Percentiles rank a stretch among this genome's conserved stretches.
phyloP scores from a whole-genome alignment of 64 coral and sea anemone genomes.

The Cladopsammia gracilis region DNA sequence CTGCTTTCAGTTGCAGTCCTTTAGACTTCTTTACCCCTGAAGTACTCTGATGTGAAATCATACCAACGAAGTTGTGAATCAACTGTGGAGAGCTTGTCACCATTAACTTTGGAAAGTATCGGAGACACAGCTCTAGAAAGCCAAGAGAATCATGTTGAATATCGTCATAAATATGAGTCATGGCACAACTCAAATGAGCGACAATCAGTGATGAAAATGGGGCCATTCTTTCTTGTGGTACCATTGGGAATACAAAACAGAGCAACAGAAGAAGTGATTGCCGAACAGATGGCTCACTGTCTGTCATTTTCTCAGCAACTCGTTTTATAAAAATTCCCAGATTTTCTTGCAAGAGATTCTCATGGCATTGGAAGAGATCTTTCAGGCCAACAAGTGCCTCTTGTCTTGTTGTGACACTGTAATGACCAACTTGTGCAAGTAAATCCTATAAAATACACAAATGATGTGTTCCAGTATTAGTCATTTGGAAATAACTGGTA shows the following conservation, averaged over 20 bases:
- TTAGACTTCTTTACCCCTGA: conserved; percentile 26
- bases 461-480: background rate
- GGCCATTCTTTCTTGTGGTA: conserved; percentile 73
- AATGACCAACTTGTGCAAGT: conserved; percentile 79
- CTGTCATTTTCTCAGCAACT: conserved; percentile 78
- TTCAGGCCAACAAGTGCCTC: conserved; percentile 87
- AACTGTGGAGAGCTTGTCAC: conserved; percentile 68
- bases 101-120: conserved; percentile 78
- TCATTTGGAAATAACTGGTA: background rate
- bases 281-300: conserved; percentile 81
- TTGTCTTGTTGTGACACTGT: conserved; percentile 78
- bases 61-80: conserved; percentile 77
- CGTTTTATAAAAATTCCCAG: conserved; percentile 65
- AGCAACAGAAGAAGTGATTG: conserved; percentile 86
- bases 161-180: conserved; percentile 93
- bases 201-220: conserved; percentile 83
- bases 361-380: conserved; percentile 79
- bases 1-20: background rate
- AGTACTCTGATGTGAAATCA: conserved; percentile 78
- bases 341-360: conserved; percentile 70
- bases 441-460: conserved; percentile 73
- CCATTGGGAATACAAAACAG: conserved; percentile 61
- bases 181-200: conserved; percentile 93
- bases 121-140: conserved; percentile 85
- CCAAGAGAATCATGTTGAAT: conserved; percentile 87